phyloP scores from a whole-genome alignment of 1,140 invertebrate genomes.

The Drosophila azteca region DNA sequence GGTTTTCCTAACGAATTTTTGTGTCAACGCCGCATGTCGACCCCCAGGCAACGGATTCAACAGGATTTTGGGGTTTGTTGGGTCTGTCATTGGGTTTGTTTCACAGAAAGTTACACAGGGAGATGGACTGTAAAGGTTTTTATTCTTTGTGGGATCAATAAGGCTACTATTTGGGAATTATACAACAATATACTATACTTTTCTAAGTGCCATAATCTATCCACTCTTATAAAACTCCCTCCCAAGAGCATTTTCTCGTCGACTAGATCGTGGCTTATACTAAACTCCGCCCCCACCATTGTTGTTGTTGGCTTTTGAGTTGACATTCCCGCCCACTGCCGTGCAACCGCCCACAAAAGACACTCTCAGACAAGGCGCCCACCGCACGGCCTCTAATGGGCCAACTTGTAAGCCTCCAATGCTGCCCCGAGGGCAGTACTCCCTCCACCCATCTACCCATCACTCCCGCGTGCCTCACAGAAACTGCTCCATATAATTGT shows the following conservation, averaged over 20 bases:
- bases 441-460: constrained; percentile 9
- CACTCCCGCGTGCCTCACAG: constrained; percentile 10
- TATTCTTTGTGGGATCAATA: no score
- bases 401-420: constrained; percentile 53
- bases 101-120: neutral
- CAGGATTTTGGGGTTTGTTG: neutral
- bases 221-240: no score
- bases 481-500: constrained; percentile 71
- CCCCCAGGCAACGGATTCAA: constrained; percentile 17
- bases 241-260: constrained; percentile 18
- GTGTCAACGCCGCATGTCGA: constrained; percentile 67
- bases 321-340: constrained; percentile 32
- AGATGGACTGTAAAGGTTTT: no score
- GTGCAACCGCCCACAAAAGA: constrained; percentile 12
- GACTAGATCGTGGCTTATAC: neutral
- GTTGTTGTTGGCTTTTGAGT: constrained; percentile 36
- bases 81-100: constrained; percentile 25
- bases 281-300: constrained; percentile 8
- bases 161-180: no score
- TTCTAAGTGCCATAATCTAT: no score
- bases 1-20: constrained; percentile 63
- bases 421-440: constrained; percentile 53
- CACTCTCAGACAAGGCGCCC: constrained; percentile 26
- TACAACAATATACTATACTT: no score
- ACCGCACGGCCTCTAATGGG: constrained; percentile 39